These are phyloP conservation scores for Zele albiditarsus DNA, from an alignment of 2,888 invertebrate genomes.

Conservation along the genomic window DNA sequence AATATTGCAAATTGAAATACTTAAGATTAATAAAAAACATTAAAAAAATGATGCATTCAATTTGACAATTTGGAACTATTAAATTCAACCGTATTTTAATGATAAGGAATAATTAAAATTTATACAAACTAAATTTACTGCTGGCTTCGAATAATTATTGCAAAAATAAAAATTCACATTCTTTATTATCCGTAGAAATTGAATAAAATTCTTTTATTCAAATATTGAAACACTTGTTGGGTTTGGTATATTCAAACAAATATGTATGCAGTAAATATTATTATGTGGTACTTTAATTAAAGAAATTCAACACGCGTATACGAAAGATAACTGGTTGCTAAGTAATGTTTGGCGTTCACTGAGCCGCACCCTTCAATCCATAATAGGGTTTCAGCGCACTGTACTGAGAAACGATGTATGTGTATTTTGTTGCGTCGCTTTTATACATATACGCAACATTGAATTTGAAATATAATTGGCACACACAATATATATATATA, in stretches of 20 bases:
- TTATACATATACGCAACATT: constrained; percentile 10
- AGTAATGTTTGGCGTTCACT: constrained; percentile 58
- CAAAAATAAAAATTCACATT: neutral
- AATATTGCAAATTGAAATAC: no score
- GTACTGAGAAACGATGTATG: constrained; percentile 5
- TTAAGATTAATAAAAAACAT: no score
- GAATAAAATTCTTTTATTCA: neutral
- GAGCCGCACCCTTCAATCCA: constrained; percentile 56
- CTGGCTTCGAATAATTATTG: no score
- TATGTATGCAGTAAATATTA: neutral
- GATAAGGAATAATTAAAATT: no score
- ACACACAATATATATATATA: neutral
- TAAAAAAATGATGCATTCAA: no score
- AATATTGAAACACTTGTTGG: neutral
- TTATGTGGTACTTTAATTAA: neutral
- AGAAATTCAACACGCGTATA: neutral
- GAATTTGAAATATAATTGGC: constrained; percentile 19
- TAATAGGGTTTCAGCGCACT: constrained; percentile 48
- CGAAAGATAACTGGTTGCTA: constrained; percentile 60
- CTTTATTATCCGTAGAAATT: neutral
- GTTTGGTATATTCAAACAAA: neutral
- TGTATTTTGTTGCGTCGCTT: constrained; percentile 23
- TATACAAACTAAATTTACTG: no score
- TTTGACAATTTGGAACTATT: no score
- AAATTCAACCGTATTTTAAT: no score